Conservation (phyloP, 2,797 vertebrate genomes). For the Prunella strophiata region DNA sequence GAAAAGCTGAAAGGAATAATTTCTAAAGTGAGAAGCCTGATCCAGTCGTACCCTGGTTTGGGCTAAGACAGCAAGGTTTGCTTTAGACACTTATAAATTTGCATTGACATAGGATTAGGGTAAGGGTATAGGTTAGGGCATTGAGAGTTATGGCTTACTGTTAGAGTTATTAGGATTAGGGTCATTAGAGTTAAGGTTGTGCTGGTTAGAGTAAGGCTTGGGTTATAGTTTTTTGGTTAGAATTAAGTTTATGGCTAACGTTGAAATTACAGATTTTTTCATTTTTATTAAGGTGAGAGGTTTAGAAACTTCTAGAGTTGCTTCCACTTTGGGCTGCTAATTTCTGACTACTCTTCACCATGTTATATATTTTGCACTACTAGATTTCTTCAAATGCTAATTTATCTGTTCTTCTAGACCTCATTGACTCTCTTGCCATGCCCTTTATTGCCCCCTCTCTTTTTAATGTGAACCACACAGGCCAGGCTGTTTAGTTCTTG, state of each 20-base stretch:
- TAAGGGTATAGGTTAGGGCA: not conserved
- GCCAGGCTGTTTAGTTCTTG: not conserved
- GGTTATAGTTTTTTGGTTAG: not conserved
- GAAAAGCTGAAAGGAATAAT: not conserved
- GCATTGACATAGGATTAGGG: not conserved
- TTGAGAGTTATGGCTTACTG: not conserved
- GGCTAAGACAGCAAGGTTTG: not conserved
- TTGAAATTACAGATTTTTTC: not conserved
- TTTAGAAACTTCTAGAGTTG: not conserved
- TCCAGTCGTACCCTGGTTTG: not conserved
- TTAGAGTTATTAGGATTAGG: not conserved
- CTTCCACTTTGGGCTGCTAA: not conserved
- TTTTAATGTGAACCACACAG: not conserved
- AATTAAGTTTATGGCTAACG: not conserved
- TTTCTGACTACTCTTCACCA: not conserved
- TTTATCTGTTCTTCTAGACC: not conserved
- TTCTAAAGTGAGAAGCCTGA: not conserved
- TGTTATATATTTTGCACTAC: not conserved
- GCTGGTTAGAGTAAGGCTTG: not conserved
- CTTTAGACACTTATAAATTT: not conserved
- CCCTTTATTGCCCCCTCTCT: not conserved
- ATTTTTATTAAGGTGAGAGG: not conserved
- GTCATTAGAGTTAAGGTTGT: not conserved
- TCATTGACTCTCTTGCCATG: not conserved
- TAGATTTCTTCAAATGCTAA: not conserved